Evolutionary conservation across 1,140 invertebrate genomes (phyloP).

Genomic region (Drosophila kurseongensis): DNA sequence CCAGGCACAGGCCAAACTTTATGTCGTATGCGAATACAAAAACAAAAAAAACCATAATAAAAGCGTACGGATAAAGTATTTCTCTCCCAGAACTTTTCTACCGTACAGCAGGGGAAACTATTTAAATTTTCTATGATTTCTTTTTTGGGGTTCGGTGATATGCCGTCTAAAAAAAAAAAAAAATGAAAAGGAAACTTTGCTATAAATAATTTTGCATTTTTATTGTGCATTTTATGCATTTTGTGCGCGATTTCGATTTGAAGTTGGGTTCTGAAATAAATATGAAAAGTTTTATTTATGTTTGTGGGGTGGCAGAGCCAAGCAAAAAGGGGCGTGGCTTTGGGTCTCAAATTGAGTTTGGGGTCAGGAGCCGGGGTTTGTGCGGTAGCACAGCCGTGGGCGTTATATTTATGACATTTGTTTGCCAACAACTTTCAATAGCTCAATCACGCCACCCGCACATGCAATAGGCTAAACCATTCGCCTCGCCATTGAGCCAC

Average conservation of each 20-base stretch:
- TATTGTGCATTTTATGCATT: constrained; percentile 82
- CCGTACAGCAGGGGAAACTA: constrained; percentile 52
- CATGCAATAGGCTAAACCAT: constrained; percentile 49
- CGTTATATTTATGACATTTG: constrained; percentile 81
- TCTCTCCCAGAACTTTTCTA: constrained; percentile 18
- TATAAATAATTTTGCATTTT: constrained; percentile 83
- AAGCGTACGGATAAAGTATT: constrained; percentile 37
- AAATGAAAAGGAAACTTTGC: constrained; percentile 52
- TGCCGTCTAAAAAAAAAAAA: constrained; percentile 25
- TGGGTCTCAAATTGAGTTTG: constrained; percentile 6
- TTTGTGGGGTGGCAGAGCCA: constrained; percentile 38
- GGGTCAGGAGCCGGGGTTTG: neutral
- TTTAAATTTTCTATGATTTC: constrained; percentile 62
- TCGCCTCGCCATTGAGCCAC: constrained; percentile 1
- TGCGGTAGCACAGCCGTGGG: constrained; percentile 37
- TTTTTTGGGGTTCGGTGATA: constrained; percentile 54
- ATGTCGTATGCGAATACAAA: constrained; percentile 34
- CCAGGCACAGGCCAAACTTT: constrained; percentile 50
- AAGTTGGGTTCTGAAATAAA: constrained; percentile 78
- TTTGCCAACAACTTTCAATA: constrained; percentile 82
- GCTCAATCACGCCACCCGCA: constrained; percentile 72
- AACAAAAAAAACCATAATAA: constrained; percentile 25
- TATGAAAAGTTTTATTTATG: constrained; percentile 83
- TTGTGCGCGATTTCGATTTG: constrained; percentile 68
- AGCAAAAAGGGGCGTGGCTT: constrained; percentile 11